Percentiles rank a stretch among this genome's conserved stretches.
Evolutionary conservation across 2,888 invertebrate genomes (phyloP).

Genomic region (Actias luna): DNA sequence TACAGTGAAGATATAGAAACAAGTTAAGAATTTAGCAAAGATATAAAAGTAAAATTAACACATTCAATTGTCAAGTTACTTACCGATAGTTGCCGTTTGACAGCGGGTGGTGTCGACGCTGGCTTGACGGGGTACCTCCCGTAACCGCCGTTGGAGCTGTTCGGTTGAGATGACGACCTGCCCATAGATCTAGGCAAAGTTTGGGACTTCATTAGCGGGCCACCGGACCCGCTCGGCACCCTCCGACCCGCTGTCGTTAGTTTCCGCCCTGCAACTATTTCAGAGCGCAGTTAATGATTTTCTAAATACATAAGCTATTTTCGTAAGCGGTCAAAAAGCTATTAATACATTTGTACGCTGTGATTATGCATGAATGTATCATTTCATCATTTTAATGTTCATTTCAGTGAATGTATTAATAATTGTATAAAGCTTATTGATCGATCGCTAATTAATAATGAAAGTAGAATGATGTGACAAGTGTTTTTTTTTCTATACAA

Average conservation of each 20-base stretch:
- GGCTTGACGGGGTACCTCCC: constrained; percentile 83
- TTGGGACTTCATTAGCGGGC: constrained; percentile 90
- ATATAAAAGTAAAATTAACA: not conserved
- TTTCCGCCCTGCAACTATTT: constrained; percentile 89
- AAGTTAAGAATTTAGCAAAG: not conserved
- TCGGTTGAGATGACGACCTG: constrained; percentile 79
- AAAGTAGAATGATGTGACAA: constrained; percentile 1
- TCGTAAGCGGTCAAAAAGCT: constrained; percentile 11
- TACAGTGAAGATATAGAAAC: not conserved
- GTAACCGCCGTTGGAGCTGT: constrained; percentile 73
- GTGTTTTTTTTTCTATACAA: not conserved
- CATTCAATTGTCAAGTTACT: constrained; percentile 36
- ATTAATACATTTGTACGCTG: not conserved
- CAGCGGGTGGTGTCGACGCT: constrained; percentile 92
- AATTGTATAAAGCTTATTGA: not conserved
- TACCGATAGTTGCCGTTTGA: constrained; percentile 90
- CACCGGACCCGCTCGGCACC: constrained; percentile 83
- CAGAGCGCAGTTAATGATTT: constrained; percentile 3
- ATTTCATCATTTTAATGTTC: not conserved
- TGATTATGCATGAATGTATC: not conserved
- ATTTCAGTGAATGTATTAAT: not conserved
- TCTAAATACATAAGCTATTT: not conserved
- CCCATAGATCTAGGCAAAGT: constrained; percentile 94
- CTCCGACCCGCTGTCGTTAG: constrained; percentile 88
- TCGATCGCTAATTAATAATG: not conserved